These are phyloP conservation scores for Myotis yumanensis DNA, from an alignment of 2,113 vertebrate genomes.

Conservation along the genomic window DNA sequence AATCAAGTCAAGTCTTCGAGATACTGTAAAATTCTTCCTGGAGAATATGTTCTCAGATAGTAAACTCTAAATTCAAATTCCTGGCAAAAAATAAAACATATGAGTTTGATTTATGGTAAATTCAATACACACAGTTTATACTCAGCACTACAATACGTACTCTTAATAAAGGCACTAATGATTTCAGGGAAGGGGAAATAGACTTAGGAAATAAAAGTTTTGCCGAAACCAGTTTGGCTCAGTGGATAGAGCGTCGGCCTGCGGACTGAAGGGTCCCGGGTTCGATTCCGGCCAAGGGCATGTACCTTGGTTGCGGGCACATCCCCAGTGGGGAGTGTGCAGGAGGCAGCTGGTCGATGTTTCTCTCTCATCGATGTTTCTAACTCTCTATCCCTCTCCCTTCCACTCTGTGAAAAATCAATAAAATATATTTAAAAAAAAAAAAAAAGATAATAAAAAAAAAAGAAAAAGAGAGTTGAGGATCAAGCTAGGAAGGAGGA, in stretches of 20 bases:
- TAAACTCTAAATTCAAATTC: constrained; percentile 70
- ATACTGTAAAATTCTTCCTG: constrained; percentile 61
- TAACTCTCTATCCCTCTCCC: too few relatives aligned
- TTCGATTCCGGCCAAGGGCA: too few relatives aligned
- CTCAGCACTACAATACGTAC: neutral
- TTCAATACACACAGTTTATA: neutral
- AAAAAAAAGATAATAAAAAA: too few relatives aligned
- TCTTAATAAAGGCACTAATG: constrained; percentile 15
- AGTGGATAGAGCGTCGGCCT: too few relatives aligned
- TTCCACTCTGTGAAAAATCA: too few relatives aligned
- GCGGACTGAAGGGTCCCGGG: too few relatives aligned
- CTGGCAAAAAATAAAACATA: constrained; percentile 69
- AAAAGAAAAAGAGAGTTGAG: neutral
- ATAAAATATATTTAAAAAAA: too few relatives aligned
- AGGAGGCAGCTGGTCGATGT: too few relatives aligned
- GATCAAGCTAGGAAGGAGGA: neutral
- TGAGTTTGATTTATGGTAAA: constrained; percentile 3
- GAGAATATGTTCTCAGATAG: constrained; percentile 65
- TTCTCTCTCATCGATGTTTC: too few relatives aligned
- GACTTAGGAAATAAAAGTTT: constrained; percentile 29
- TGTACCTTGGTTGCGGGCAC: too few relatives aligned
- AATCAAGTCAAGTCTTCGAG: constrained; percentile 52
- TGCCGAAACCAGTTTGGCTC: too few relatives aligned
- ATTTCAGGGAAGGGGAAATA: neutral
- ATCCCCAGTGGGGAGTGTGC: too few relatives aligned